Percentiles rank a stretch among this genome's conserved stretches.
These are phyloP conservation scores for Lanius collurio DNA, from an alignment of 2,113 vertebrate genomes.

Conservation along the genomic window DNA sequence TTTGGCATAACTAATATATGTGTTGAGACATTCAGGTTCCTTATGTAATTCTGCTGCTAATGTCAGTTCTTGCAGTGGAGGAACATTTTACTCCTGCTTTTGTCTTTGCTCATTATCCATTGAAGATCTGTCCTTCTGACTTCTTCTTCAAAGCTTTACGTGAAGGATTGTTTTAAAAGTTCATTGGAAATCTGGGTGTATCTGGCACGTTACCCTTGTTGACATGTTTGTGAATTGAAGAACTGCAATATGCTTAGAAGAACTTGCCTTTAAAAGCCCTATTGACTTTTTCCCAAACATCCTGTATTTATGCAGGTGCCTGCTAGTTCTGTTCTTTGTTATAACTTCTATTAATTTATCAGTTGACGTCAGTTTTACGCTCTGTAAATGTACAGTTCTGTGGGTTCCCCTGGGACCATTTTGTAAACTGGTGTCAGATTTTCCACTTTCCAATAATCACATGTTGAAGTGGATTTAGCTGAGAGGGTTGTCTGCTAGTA, in stretches of 20 bases:
- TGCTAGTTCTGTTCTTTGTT: constrained; percentile 10
- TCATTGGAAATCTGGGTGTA: background rate
- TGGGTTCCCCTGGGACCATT: background rate
- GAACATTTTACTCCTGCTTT: background rate
- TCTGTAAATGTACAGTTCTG: background rate
- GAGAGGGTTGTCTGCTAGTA: background rate
- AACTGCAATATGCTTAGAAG: background rate
- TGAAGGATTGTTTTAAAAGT: background rate
- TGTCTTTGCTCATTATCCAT: background rate
- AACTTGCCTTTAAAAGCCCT: background rate
- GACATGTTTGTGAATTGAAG: background rate
- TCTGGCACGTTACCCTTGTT: background rate
- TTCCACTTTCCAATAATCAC: background rate
- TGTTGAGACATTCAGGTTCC: background rate
- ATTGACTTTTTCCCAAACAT: background rate
- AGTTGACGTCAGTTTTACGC: background rate
- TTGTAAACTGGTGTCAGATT: background rate
- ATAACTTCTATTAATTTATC: background rate
- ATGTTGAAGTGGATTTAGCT: background rate
- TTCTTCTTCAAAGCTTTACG: background rate
- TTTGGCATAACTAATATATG: background rate
- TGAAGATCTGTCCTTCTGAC: background rate
- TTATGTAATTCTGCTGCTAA: background rate
- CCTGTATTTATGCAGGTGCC: constrained; percentile 7
- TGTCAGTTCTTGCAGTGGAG: background rate